Conservation (phyloP, 2,888 invertebrate species). For the Rotaria macrura region DNA sequence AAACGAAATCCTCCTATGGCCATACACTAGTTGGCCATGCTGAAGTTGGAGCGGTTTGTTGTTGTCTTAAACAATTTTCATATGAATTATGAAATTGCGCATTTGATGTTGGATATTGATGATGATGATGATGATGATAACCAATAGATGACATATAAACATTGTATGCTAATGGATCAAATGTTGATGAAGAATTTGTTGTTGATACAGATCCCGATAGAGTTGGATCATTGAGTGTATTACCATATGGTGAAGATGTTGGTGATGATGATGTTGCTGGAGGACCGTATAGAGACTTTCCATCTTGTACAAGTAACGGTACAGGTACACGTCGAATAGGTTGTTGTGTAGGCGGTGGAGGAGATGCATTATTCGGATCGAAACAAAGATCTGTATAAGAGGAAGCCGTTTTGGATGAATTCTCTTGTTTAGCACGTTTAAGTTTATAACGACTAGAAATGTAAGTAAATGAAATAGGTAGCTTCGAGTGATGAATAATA, state of each 20-base stretch:
- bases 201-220: not conserved
- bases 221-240: no score
- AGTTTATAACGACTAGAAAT: slow-evolving; percentile 44
- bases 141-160: not conserved
- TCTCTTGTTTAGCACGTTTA: slow-evolving; percentile 27
- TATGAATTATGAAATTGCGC: not conserved
- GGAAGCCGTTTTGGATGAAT: slow-evolving; percentile 32
- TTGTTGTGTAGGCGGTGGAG: not conserved
- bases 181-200: not conserved
- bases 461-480: not conserved
- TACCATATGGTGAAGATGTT: not conserved
- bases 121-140: not conserved
- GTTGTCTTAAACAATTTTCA: not conserved
- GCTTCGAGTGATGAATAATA: no score
- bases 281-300: not conserved
- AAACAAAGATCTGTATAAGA: slow-evolving; percentile 9
- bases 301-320: slow-evolving; percentile 18
- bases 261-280: not conserved
- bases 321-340: slow-evolving; percentile 8
- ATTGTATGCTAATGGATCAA: not conserved
- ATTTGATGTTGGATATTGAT: slow-evolving; percentile 15
- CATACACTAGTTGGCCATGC: not conserved
- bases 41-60: not conserved
- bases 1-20: not conserved
- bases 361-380: not conserved